Conservation (phyloP, 2,888 invertebrate species). For the Gryllus longicercus region DNA sequence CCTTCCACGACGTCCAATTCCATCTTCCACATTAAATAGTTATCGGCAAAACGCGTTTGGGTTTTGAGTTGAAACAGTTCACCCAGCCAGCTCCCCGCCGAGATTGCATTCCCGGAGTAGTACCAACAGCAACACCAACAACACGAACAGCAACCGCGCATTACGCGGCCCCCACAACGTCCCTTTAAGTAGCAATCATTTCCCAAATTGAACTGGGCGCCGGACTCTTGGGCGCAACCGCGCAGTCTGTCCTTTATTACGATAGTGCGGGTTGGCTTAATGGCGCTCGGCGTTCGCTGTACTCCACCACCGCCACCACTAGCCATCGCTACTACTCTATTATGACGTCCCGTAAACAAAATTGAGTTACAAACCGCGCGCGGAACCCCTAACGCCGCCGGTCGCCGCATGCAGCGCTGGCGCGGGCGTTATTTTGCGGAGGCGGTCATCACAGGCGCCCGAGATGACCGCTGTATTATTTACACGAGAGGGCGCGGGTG, state of each 20-base stretch:
- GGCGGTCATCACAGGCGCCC: background rate
- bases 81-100: no score
- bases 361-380: background rate
- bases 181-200: slow-evolving; percentile 17
- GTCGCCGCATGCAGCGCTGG: background rate
- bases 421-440: background rate
- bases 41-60: no score
- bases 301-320: no score
- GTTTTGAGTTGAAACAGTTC: no score
- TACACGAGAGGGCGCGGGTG: background rate
- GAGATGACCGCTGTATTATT: background rate
- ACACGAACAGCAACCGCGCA: background rate
- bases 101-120: no score
- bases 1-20: no score
- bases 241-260: no score
- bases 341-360: background rate
- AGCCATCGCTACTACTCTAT: no score
- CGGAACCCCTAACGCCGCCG: background rate
- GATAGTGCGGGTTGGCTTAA: no score
- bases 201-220: background rate
- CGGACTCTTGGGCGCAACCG: background rate
- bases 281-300: no score
- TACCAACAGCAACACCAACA: no score
- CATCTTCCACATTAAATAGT: no score
- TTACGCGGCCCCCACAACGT: background rate